phyloP scores from a whole-genome alignment of 2,113 vertebrate genomes.

The Tetrax tetrax region DNA sequence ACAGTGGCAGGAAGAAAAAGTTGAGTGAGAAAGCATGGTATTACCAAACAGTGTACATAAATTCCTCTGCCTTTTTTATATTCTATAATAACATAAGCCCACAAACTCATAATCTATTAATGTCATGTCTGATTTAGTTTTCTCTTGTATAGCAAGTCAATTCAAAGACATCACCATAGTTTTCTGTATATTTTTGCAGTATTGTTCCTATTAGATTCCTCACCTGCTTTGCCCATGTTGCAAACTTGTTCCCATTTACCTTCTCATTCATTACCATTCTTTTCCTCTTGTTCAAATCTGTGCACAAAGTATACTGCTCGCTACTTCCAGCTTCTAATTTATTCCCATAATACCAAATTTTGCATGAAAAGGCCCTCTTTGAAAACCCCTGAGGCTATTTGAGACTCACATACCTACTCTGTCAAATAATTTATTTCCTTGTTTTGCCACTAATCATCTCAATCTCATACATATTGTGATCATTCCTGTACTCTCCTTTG shows the following conservation, averaged over 20 bases:
- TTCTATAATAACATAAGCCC: neutral
- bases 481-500: neutral
- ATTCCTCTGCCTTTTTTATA: neutral
- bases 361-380: neutral
- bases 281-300: neutral
- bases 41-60: neutral
- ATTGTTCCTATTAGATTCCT: neutral
- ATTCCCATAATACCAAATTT: neutral
- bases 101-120: neutral
- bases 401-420: fast-evolving
- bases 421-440: neutral
- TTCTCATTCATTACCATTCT: neutral
- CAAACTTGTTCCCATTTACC: neutral
- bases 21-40: neutral
- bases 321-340: neutral
- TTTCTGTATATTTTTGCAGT: neutral
- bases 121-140: neutral
- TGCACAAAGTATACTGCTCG: neutral
- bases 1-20: neutral
- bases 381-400: neutral
- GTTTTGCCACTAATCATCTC: neutral
- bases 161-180: neutral
- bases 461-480: neutral
- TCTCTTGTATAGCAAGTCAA: neutral
- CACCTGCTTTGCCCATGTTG: neutral